These are phyloP conservation scores for Hemiprocne comata DNA, from an alignment of 2,113 vertebrate genomes.

Conservation along the genomic window DNA sequence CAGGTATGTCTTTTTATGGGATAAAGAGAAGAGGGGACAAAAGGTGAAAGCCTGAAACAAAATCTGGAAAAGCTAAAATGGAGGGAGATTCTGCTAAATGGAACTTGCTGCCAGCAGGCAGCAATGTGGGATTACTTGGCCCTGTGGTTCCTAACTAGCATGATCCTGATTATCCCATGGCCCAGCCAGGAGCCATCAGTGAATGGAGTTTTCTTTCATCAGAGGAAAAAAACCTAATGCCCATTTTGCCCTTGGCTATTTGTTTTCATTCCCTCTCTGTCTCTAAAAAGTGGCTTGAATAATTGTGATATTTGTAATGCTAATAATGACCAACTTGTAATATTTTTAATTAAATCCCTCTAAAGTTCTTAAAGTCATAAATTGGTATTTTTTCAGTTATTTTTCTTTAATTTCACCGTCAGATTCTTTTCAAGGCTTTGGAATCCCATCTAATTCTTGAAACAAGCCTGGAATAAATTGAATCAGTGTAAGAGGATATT, in stretches of 20 bases:
- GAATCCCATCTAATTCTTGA: slow-evolving; percentile 69
- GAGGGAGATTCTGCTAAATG: not conserved
- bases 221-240: not conserved
- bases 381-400: slow-evolving; percentile 56
- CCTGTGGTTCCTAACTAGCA: not conserved
- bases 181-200: not conserved
- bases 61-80: not conserved
- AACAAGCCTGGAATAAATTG: slow-evolving; percentile 70
- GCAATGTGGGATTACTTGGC: accelerated
- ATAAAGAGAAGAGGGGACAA: not conserved
- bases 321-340: slow-evolving; percentile 61
- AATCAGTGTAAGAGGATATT: slow-evolving; percentile 70
- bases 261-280: not conserved
- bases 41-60: not conserved
- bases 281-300: not conserved
- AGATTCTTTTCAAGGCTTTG: slow-evolving; percentile 33
- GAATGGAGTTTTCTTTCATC: not conserved
- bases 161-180: not conserved
- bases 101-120: not conserved
- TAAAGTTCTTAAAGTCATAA: slow-evolving; percentile 66
- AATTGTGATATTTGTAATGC: slow-evolving; percentile 29
- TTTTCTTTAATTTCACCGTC: slow-evolving; percentile 35
- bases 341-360: slow-evolving; percentile 71
- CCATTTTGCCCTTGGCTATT: slow-evolving; percentile 18
- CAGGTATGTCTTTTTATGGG: not conserved